phyloP scores from a whole-genome alignment of 2,113 vertebrate species.

The Tenebrosternarchus preto region DNA sequence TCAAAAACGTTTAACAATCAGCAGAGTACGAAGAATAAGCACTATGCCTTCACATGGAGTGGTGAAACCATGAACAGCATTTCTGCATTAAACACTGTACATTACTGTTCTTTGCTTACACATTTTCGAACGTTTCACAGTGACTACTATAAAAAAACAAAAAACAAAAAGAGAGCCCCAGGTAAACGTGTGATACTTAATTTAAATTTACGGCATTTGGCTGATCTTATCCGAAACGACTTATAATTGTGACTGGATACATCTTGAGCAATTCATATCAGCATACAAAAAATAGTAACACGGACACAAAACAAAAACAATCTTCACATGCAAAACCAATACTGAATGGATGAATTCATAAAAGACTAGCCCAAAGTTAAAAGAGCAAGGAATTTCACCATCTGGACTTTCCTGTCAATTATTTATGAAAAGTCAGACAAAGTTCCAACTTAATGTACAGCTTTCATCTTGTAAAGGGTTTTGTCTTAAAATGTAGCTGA shows the following conservation, averaged over 20 bases:
- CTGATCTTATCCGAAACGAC: no score
- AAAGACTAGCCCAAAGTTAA: neutral
- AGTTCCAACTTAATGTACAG: no score
- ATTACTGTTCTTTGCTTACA: neutral
- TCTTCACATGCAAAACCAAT: conserved; percentile 34
- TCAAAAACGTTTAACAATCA: neutral
- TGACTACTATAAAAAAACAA: neutral
- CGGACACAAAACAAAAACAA: neutral
- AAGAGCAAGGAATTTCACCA: neutral
- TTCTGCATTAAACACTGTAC: neutral
- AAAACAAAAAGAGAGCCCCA: neutral
- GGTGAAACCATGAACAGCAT: neutral
- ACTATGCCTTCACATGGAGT: neutral
- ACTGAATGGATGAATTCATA: conserved; percentile 3
- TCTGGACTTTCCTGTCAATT: neutral
- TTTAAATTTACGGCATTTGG: no score
- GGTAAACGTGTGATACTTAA: neutral
- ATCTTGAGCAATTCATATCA: neutral
- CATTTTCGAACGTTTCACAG: conserved; percentile 1
- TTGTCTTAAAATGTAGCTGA: neutral
- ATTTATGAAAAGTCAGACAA: neutral
- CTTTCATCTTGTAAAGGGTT: neutral
- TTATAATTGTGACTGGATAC: no score
- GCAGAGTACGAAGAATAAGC: neutral
- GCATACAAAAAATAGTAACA: conserved; percentile 8